Evolutionary conservation across 2,888 invertebrate species (phyloP), one percentile per base, ranked within the genome.

Genomic region (Choreutis nemorana): DNA sequence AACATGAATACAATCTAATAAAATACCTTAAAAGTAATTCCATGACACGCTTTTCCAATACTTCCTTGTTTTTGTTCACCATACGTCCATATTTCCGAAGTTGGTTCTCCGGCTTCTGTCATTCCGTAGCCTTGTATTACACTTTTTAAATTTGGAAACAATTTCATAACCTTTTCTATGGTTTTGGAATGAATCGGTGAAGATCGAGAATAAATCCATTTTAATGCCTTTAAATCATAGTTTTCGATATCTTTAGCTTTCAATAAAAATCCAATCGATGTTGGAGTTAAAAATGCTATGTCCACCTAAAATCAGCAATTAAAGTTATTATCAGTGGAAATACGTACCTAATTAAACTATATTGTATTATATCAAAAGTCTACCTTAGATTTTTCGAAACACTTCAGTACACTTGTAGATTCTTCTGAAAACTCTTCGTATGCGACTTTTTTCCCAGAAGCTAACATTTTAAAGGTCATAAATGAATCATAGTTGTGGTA

Each of bases 121-220:
- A 70, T 63, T 7, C 68, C 68, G 25, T 72, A 71, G 2, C 70
- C 67, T 62, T 71, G 70, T 29, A 64, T 34, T 16, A 65, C 36
- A 33, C 47, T 35, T 31, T 48, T 38, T 8, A 68, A 41, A 2
- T 53, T 52, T 4, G 62, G 63, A 28, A 63, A 58, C 33, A 58
- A 61, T 42, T 42, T 40, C 49, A 60, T 67, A 18, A 65, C 50
- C 38, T 51, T 45, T 39, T 62, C 48, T 26, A 70, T 61, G 15
- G 59, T 62, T 41, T 60, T 67, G 25, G 37, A 44, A 36, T 68
- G 68, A 33, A 71, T 53, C 32, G 63, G 64, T 23, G 59, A 55
- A 32, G 64, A 56, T 23, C 65, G 54, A 10, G 60, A 65, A 39
- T 68, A 70, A 25, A 68, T 50, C 31, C 58, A 48, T 52, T 53